Evolutionary conservation across 1,140 invertebrate species (phyloP).

Genomic region (Ostrea denselamellosa): DNA sequence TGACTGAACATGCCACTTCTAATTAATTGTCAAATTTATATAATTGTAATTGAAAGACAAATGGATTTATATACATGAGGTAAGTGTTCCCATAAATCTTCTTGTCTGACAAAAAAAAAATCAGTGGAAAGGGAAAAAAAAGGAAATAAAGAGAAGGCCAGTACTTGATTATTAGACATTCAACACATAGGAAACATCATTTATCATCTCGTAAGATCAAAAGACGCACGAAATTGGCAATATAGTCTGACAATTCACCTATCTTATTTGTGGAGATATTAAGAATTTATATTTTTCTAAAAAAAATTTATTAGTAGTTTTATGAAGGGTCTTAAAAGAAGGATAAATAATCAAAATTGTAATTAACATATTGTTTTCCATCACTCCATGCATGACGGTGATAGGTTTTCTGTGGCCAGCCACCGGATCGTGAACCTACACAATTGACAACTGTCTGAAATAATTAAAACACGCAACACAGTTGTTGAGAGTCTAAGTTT

Average conservation of each 20-base stretch:
- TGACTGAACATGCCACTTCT: slow-evolving; percentile 23
- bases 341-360: slow-evolving; percentile 24
- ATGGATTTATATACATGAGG: slow-evolving; percentile 25
- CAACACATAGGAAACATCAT: slow-evolving; percentile 28
- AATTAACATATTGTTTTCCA: slow-evolving; percentile 33
- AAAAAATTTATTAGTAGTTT: neutral
- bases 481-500: slow-evolving; percentile 25
- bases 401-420: neutral
- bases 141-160: neutral
- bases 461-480: slow-evolving; percentile 34
- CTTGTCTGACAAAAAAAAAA: neutral
- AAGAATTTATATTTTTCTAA: slow-evolving; percentile 16
- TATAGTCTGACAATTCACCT: neutral
- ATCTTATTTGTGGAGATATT: neutral
- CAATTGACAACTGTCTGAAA: slow-evolving; percentile 1
- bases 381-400: slow-evolving; percentile 16
- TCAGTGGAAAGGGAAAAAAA: neutral
- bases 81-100: slow-evolving; percentile 36
- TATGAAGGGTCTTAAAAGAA: neutral
- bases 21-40: slow-evolving; percentile 37
- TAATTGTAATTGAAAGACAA: slow-evolving; percentile 24
- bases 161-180: slow-evolving; percentile 1
- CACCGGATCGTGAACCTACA: neutral
- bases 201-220: slow-evolving; percentile 8
- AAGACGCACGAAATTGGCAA: neutral